A percentile compares a stretch with the other conserved stretches of the same genome.
Evolutionary conservation across 2,888 invertebrate species (phyloP).

Genomic region (Trissolcus brochymenae): DNA sequence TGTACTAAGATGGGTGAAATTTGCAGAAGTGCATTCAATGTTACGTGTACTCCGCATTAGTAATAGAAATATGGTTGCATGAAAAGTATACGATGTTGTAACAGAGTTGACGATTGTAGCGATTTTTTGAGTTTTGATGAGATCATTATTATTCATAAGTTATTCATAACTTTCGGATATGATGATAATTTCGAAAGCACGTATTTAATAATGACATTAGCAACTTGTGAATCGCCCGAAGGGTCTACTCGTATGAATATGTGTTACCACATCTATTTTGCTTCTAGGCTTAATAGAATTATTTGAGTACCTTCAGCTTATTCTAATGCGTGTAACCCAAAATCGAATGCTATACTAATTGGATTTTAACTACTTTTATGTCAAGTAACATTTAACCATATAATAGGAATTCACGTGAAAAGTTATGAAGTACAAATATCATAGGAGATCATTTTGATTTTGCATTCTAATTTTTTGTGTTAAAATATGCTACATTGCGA

Average conservation of each 20-base stretch:
- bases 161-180: constrained; percentile 5
- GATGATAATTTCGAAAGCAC: constrained; percentile 20
- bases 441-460: too few species aligned
- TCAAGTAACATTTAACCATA: neutral
- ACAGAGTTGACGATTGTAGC: neutral
- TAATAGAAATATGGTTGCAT: neutral
- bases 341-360: neutral
- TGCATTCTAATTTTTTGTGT: too few species aligned
- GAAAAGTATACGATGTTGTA: constrained; percentile 1
- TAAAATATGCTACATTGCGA: too few species aligned
- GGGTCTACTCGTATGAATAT: constrained; percentile 22
- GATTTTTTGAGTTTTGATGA: neutral
- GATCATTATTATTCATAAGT: neutral
- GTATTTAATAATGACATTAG: constrained; percentile 27
- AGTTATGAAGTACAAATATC: too few species aligned
- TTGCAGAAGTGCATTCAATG: constrained; percentile 30
- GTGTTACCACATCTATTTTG: constrained; percentile 37
- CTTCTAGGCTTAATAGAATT: constrained; percentile 36
- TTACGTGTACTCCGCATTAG: constrained; percentile 28
- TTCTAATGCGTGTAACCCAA: constrained; percentile 18
- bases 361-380: neutral
- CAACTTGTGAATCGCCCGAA: constrained; percentile 30
- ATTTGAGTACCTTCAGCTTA: constrained; percentile 31
- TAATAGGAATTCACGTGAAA: neutral
- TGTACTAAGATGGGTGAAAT: constrained; percentile 33